phyloP scores from a whole-genome alignment of 2,888 invertebrate genomes.

The Oscheius sp. region DNA sequence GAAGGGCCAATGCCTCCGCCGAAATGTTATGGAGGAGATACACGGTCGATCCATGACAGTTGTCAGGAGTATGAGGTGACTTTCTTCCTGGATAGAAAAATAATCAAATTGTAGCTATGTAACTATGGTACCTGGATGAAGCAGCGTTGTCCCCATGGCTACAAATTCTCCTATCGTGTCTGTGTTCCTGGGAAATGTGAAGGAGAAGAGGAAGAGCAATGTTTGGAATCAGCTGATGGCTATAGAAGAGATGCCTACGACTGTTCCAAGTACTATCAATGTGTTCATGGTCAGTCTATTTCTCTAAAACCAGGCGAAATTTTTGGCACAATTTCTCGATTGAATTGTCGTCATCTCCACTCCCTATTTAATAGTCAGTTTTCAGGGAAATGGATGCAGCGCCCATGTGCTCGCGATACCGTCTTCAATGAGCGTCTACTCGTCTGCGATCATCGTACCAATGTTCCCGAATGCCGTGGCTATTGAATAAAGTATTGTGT shows the following conservation, averaged over 20 bases:
- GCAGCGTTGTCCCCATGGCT: conserved; percentile 31
- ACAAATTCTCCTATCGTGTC: conserved; percentile 23
- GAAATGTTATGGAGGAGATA: conserved; percentile 21
- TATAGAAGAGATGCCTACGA: conserved; percentile 26
- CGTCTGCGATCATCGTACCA: conserved; percentile 35
- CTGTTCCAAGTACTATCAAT: conserved; percentile 33
- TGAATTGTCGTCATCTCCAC: too few relatives aligned
- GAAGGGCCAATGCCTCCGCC: conserved; percentile 14
- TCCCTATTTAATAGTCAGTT: too few relatives aligned
- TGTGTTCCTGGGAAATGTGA: conserved; percentile 30
- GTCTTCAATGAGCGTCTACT: conserved; percentile 31
- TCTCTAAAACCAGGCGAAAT: background rate
- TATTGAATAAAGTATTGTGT: background rate
- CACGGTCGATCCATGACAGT: background rate
- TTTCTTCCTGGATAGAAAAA: too few relatives aligned
- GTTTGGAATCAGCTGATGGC: conserved; percentile 5
- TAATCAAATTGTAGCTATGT: conserved; percentile 14
- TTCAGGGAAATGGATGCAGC: conserved; percentile 34
- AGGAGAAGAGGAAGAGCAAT: background rate
- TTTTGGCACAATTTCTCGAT: too few relatives aligned
- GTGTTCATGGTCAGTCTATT: conserved; percentile 28
- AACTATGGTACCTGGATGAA: conserved; percentile 22
- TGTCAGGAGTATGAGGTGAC: conserved; percentile 23
- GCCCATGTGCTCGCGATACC: conserved; percentile 38
- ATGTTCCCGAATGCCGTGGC: conserved; percentile 36